Percentiles rank a stretch among this genome's conserved stretches.
phyloP scores from a whole-genome alignment of 2,888 invertebrate genomes.

The Cantharis flavilabris region DNA sequence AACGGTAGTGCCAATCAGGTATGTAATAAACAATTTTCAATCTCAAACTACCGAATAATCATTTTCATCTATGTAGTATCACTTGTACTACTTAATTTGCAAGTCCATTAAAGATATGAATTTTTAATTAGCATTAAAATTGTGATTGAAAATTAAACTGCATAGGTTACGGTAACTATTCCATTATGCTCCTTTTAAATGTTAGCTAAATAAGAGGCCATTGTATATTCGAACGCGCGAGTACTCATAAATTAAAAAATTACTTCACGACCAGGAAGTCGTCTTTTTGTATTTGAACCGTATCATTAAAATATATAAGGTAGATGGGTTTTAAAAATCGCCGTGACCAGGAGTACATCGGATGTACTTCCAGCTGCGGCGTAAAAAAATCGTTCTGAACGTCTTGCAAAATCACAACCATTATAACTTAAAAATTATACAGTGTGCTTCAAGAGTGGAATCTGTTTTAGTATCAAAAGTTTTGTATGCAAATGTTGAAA shows the following conservation, averaged over 20 bases:
- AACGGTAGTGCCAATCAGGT: neutral
- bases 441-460: neutral
- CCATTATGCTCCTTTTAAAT: neutral
- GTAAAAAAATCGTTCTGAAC: neutral
- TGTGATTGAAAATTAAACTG: neutral
- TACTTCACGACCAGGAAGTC: neutral
- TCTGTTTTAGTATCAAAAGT: neutral
- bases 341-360: no score
- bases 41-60: neutral
- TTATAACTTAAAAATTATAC: constrained; percentile 3
- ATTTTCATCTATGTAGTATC: neutral
- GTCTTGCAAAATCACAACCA: constrained; percentile 20
- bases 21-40: neutral
- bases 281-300: neutral
- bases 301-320: neutral
- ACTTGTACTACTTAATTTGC: neutral
- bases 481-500: neutral
- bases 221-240: neutral
- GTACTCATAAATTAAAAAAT: neutral
- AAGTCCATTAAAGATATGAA: neutral
- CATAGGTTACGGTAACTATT: neutral
- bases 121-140: neutral
- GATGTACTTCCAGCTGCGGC: no score
- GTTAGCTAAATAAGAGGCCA: neutral
- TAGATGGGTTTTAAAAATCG: neutral